Evolutionary conservation across 2,113 vertebrate species (phyloP).

Genomic region (Narcine bancroftii): DNA sequence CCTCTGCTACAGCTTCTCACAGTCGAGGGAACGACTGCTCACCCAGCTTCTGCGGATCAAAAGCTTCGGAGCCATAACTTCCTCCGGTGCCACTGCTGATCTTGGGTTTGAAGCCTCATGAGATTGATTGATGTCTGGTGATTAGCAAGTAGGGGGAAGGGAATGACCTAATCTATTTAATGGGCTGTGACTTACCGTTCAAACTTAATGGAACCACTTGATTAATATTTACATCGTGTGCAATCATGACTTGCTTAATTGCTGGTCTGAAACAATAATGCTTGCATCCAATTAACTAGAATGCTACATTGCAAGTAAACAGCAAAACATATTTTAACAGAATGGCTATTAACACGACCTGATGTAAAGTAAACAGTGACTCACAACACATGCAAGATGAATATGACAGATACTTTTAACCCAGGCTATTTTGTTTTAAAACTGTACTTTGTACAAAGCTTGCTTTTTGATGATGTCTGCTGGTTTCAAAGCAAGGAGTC

Average conservation of each 20-base stretch:
- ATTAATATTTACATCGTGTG: neutral
- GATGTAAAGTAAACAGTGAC: neutral
- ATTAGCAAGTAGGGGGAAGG: neutral
- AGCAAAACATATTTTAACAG: neutral
- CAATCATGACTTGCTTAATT: neutral
- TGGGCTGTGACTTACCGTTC: neutral
- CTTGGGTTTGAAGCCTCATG: neutral
- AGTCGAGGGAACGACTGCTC: no score
- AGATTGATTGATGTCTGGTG: neutral
- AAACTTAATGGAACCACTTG: neutral
- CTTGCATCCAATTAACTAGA: neutral
- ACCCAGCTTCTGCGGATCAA: no score
- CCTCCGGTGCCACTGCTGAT: no score
- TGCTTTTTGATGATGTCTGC: neutral
- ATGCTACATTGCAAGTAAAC: neutral
- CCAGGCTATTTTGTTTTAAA: neutral
- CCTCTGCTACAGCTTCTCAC: no score
- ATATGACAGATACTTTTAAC: neutral
- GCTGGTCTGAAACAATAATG: conserved; percentile 2
- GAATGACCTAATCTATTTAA: neutral
- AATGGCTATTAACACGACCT: neutral
- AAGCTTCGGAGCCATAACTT: no score
- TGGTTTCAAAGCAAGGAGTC: neutral
- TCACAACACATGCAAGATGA: neutral
- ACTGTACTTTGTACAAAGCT: neutral